A percentile compares a stretch with the other conserved stretches of the same genome.
phyloP scores from a whole-genome alignment of 2,113 vertebrate genomes.

The Speoplatyrhinus poulsoni region DNA sequence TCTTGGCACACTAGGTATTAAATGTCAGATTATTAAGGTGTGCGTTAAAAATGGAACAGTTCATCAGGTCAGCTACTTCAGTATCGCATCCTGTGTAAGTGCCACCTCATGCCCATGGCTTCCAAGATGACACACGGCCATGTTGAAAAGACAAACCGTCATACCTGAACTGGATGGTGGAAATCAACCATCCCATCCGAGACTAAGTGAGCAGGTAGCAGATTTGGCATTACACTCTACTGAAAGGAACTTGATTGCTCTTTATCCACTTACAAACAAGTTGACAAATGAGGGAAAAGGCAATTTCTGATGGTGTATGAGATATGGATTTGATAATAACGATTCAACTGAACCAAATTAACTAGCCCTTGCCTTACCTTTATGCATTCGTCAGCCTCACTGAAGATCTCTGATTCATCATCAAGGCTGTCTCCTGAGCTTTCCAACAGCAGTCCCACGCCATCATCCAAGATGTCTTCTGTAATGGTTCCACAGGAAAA shows the following conservation, averaged over 20 bases:
- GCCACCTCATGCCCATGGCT: not conserved
- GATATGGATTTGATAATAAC: not conserved
- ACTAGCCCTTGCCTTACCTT: constrained; percentile 60
- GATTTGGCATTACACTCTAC: constrained; percentile 38
- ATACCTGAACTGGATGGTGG: not conserved
- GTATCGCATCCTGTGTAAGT: not conserved
- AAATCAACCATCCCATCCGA: constrained; percentile 11
- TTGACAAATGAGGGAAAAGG: constrained; percentile 10
- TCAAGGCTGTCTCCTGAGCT: constrained; percentile 76
- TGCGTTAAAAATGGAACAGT: not conserved
- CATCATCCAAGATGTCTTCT: constrained; percentile 81
- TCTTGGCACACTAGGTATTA: not conserved
- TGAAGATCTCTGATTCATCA: constrained; percentile 72
- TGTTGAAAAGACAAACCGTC: not conserved
- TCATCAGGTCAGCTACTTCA: not conserved
- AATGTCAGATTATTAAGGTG: not conserved
- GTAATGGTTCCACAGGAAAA: constrained; percentile 5
- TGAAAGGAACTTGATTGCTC: constrained; percentile 12
- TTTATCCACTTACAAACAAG: constrained; percentile 18
- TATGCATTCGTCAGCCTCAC: constrained; percentile 62
- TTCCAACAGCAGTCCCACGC: constrained; percentile 72
- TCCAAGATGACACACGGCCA: not conserved
- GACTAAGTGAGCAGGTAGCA: constrained; percentile 34
- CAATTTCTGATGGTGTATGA: not conserved
- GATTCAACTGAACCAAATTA: not conserved